These are phyloP conservation scores for Parnassius mnemosyne DNA, from an alignment of 2,888 invertebrate genomes.

Conservation along the genomic window DNA sequence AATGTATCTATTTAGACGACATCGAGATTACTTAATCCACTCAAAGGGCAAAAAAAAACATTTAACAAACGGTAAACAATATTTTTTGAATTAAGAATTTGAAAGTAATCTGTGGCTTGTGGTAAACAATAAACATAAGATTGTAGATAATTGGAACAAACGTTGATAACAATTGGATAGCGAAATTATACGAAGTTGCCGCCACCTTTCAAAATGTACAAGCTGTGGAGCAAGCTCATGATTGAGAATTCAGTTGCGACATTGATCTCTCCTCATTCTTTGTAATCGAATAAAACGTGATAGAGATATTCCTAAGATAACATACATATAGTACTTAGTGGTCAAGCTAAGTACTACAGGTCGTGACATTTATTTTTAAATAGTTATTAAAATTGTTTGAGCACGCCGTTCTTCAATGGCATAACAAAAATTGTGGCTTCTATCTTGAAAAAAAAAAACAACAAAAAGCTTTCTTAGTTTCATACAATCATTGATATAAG, in stretches of 20 bases:
- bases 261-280: constrained; percentile 17
- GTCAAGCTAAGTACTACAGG: constrained; percentile 2
- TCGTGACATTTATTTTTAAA: constrained; percentile 5
- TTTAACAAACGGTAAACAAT: too few species aligned
- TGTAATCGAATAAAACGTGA: constrained; percentile 29
- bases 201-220: background rate
- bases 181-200: background rate
- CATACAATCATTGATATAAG: too few species aligned
- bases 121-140: too few species aligned
- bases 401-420: background rate
- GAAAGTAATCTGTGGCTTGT: too few species aligned
- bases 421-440: background rate
- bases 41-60: too few species aligned
- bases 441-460: too few species aligned
- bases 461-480: too few species aligned
- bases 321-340: constrained; percentile 19
- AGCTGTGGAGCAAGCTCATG: constrained; percentile 2
- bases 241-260: constrained; percentile 10
- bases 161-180: background rate
- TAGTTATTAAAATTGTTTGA: background rate
- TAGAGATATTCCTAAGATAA: constrained; percentile 20
- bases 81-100: too few species aligned
- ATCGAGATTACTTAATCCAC: too few species aligned
- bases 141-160: background rate
- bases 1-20: too few species aligned